phyloP scores from a whole-genome alignment of 2,888 invertebrate species.

The Drosophila macrothrix region DNA sequence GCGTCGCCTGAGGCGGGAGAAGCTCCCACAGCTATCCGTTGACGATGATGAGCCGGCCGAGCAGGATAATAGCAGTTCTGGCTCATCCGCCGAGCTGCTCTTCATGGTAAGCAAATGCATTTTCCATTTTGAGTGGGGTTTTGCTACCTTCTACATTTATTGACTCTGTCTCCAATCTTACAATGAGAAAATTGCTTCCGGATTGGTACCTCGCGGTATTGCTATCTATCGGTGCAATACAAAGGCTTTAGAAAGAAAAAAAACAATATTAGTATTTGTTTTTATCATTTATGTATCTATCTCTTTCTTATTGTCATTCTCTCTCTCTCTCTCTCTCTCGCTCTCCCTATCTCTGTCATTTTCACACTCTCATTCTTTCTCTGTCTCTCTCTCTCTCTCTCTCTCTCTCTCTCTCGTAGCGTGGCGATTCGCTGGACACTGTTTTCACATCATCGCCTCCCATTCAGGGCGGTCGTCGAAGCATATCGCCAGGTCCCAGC shows the following conservation, averaged over 20 bases:
- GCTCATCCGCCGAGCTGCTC: slow-evolving; percentile 84
- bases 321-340: not conserved
- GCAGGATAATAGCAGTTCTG: slow-evolving; percentile 81
- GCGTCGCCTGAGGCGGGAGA: slow-evolving; percentile 61
- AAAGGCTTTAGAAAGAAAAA: not conserved
- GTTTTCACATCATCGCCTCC: slow-evolving; percentile 88
- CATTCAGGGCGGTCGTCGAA: slow-evolving; percentile 72
- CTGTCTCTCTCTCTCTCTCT: not conserved
- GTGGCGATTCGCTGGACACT: slow-evolving; percentile 89
- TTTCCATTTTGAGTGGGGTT: not conserved
- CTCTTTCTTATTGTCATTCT: not conserved
- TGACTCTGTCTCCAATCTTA: not conserved
- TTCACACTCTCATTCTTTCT: no score
- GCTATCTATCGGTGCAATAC: not conserved
- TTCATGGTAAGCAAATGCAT: slow-evolving; percentile 83
- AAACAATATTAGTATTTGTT: not conserved
- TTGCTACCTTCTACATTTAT: not conserved
- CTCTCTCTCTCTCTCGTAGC: slow-evolving; percentile 82
- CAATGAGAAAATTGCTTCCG: no score
- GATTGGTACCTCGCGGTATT: not conserved
- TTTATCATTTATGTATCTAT: not conserved
- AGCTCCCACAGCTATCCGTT: slow-evolving; percentile 64
- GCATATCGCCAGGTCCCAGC: slow-evolving; percentile 78
- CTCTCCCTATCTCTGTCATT: no score
- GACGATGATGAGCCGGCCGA: slow-evolving; percentile 64